Evolutionary conservation across 2,797 vertebrate species (phyloP), one percentile per base, ranked within the genome.

Genomic region (Aplochiton taeniatus): DNA sequence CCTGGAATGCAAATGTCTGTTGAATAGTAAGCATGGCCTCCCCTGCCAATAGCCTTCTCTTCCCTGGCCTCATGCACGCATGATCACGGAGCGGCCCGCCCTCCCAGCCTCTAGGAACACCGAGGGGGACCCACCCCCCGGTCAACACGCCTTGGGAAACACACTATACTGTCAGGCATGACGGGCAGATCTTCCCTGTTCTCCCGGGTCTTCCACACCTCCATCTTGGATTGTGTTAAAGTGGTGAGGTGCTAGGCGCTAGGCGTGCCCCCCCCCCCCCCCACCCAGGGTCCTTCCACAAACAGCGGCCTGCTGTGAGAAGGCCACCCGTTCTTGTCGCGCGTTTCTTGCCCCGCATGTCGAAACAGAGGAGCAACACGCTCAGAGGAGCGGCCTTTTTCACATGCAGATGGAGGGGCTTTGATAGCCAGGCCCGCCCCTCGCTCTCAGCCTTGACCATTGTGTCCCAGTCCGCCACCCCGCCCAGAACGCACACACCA

Each of bases 371-470:
- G 83, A 69, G 78, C 79, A 72, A 74, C 75, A 51, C 67, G 72
- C 61, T n/a, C 45, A 18, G 42, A 58, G 58, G 58, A 46, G 11
- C 13, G 20, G 42, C 70, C 84, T 13, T 48, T 85, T 87, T 85
- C 80, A 83, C 75, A 87, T 84, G 81, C 80, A 82, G 77, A 85
- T 87, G 58, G 61, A 58, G 59, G 16, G 67, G 68, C 75, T 87
- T 79, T 87, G 78, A 89, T 85, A 63, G 73, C 80, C 69, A 73
- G n/a, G 69, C 80, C 75, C 63, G 70, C 75, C 70, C 68, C 68
- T 77, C 70, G 83, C 57, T 76, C 84, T 75, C 59, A 56, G 59
- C n/a, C 17, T 57, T 63, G 66, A 66, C 63, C 62, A 65, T 62
- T 68, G 72, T 72, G 65, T 52, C 56, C 31, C 49, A 19, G 54